Evolutionary conservation across 2,113 vertebrate genomes (phyloP), one percentile per base, ranked within the genome.

Genomic region (Scolopax mira): DNA sequence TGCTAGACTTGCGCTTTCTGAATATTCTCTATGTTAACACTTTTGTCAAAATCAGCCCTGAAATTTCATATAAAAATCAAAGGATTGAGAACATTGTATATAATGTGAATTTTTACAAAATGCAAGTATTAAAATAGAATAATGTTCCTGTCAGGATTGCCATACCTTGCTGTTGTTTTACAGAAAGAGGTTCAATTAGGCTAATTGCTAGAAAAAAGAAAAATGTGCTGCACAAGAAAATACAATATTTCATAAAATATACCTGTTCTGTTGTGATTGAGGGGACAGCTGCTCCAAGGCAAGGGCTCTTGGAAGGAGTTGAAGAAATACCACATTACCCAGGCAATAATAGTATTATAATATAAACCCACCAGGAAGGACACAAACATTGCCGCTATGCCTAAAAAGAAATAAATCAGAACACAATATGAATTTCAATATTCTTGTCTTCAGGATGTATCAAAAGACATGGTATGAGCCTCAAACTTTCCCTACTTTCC

Each of bases 291-390:
- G 16, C 96, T 98, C 99, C 99, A 99, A 6, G 99, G 99, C 78
- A 99, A 97, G 1, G 99, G 99, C 7, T 98, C 97, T 97, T 99
- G 99, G 90, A 99, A 99, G 79, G 99, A 99, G 97, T 99, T 99
- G 98, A 99, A 99, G 96, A 99, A 99, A 96, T 99, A 99, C 99
- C 99, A 99, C 98, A 99, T 98, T 89, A 99, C 98, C 98, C 98
- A 99, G 89, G 99, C 98, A 71, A 99, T 98, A 94, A 99, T 98
- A n/a, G 98, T 98, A 86, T 99, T 99, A 88, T 99, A 99, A 95
- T 99, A 99, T 14, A 99, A 96, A 21, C 98, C 97, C 79, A 99
- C 98, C 79, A 99, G 78, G 89, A 99, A 98, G 71, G 99, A 99
- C 17, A 99, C 98, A 23, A 98, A 65, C 99, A 99, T 99, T 91